Percentiles rank a stretch among this genome's conserved stretches.
phyloP scores from a whole-genome alignment of 2,797 vertebrate species.

The Sebastes hopkinsi region DNA sequence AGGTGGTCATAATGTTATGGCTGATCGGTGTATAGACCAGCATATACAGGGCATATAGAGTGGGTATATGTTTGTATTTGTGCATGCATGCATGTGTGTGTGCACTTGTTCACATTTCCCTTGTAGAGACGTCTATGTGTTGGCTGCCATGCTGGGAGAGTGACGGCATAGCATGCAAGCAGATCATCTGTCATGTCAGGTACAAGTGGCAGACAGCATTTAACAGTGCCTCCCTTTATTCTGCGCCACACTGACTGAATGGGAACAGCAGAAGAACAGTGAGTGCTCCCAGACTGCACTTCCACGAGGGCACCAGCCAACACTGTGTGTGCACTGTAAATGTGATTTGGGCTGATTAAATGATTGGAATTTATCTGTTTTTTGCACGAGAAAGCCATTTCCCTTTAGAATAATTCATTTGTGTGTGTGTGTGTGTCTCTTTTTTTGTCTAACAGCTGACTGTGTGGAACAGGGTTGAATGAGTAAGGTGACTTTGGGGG shows the following conservation, averaged over 20 bases:
- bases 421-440: neutral
- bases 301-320: slow-evolving; percentile 5
- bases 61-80: neutral
- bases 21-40: neutral
- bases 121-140: slow-evolving; percentile 23
- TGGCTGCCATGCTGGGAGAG: slow-evolving; percentile 20
- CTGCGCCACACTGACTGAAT: slow-evolving; percentile 65
- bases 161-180: slow-evolving; percentile 38
- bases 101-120: slow-evolving; percentile 6
- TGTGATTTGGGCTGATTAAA: slow-evolving; percentile 44
- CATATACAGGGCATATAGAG: neutral
- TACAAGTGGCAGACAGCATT: slow-evolving; percentile 46
- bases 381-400: slow-evolving; percentile 54
- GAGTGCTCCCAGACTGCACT: slow-evolving; percentile 8
- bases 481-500: neutral
- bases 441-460: neutral
- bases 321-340: slow-evolving; percentile 27
- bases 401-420: slow-evolving; percentile 62
- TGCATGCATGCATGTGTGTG: neutral
- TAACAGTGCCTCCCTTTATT: slow-evolving; percentile 45
- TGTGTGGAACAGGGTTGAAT: neutral
- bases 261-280: slow-evolving; percentile 54
- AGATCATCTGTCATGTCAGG: slow-evolving; percentile 62
- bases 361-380: slow-evolving; percentile 58
- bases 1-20: no score